A percentile compares a stretch with the other conserved stretches of the same genome.
phyloP scores from a whole-genome alignment of 2,797 vertebrate genomes.

The Pseudochromis fuscus region DNA sequence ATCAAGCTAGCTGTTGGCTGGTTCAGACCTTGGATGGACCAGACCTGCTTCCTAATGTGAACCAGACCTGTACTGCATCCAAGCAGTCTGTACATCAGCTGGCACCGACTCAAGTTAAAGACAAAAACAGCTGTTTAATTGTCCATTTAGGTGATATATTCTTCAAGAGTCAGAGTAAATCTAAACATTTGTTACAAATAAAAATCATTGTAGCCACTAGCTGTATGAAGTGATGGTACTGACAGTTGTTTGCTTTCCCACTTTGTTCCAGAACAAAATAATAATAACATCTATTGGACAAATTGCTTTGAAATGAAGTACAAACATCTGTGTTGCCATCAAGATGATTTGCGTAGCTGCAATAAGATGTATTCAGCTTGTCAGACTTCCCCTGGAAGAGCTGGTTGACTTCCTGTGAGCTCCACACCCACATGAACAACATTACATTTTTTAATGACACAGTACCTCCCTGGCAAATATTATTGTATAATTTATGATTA shows the following conservation, averaged over 20 bases:
- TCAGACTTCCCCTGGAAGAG: too few relatives aligned
- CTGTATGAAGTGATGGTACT: background rate
- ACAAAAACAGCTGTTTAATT: slow-evolving; percentile 22
- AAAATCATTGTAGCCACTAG: background rate
- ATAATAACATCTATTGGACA: background rate
- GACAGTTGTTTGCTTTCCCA: background rate
- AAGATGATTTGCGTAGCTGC: too few relatives aligned
- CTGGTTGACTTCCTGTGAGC: background rate
- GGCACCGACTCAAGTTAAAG: slow-evolving; percentile 66
- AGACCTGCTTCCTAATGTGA: slow-evolving; percentile 74
- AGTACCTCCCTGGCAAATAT: background rate
- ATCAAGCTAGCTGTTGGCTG: slow-evolving; percentile 83
- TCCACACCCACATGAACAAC: background rate
- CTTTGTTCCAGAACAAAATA: background rate
- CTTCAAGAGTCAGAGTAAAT: slow-evolving; percentile 10
- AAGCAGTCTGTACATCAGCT: slow-evolving; percentile 76
- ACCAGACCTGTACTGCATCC: slow-evolving; percentile 77
- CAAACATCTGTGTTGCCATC: background rate
- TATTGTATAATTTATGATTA: too few relatives aligned
- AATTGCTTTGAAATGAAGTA: background rate
- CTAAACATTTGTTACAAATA: background rate
- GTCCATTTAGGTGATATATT: slow-evolving; percentile 1
- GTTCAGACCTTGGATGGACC: slow-evolving; percentile 62
- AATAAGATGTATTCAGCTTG: too few relatives aligned
- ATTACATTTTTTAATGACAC: background rate